Evolutionary conservation across 2,797 vertebrate genomes (phyloP).

Genomic region (Craterocephalus amniculus): DNA sequence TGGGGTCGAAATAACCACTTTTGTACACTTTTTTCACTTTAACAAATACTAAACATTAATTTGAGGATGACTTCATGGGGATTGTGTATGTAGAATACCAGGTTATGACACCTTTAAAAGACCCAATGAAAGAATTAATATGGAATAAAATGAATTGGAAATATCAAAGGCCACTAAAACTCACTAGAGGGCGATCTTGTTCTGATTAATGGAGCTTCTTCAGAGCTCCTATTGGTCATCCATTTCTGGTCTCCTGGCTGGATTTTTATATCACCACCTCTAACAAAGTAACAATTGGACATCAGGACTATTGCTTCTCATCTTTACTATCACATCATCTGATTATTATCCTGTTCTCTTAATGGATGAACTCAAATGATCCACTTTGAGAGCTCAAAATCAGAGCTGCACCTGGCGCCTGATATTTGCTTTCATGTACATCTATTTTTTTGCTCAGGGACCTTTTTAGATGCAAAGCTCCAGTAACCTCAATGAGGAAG

Average conservation of each 20-base stretch:
- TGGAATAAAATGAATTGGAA: not conserved
- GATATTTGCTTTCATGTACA: slow-evolving; percentile 77
- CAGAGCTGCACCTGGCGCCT: slow-evolving; percentile 64
- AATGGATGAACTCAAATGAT: not conserved
- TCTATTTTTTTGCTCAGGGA: slow-evolving; percentile 1
- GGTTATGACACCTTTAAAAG: too few relatives aligned
- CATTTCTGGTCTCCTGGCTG: not conserved
- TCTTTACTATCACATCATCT: not conserved
- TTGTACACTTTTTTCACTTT: too few relatives aligned
- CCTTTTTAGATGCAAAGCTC: slow-evolving; percentile 73
- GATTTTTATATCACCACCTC: not conserved
- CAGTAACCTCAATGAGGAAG: not conserved
- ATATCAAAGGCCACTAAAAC: too few relatives aligned
- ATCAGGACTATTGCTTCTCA: not conserved
- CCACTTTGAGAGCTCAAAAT: not conserved
- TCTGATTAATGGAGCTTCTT: not conserved
- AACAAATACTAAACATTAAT: too few relatives aligned
- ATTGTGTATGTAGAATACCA: too few relatives aligned
- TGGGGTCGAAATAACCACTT: too few relatives aligned
- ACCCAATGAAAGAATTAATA: not conserved
- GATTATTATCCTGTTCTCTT: not conserved
- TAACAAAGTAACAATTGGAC: not conserved
- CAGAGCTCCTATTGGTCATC: too few relatives aligned
- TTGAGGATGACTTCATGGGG: too few relatives aligned
- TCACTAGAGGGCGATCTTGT: slow-evolving; percentile 6